Base-by-base conservation (phyloP, 1,140 invertebrate species). In the Ostrea edulis region DNA sequence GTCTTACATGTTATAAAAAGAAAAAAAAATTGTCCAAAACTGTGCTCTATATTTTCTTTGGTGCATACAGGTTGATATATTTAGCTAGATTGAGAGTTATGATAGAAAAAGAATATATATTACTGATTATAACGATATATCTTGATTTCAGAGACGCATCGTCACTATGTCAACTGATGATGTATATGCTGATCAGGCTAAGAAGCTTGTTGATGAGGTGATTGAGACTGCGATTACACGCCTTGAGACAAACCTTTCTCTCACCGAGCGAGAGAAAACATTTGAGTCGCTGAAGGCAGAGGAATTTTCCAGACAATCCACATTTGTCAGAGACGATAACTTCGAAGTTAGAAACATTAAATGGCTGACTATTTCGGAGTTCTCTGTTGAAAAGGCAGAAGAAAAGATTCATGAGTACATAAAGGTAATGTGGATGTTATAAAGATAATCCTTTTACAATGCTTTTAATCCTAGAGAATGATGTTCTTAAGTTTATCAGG, bases 351-450 rank as follows among this genome's bases (percentile, higher is more conserved):
- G 93, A 90, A 93, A 95, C 87, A 95, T 95, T 68, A 91, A 93
- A 82, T 95, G 94, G 94, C 82, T 94, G 12, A 92, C 89, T 9
- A 95, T 94, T 55, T 92, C 90, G 25, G 93, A 95, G 77, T 95
- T 94, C 90, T 90, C 90, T 51, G 84, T 89, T 58, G 90, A 94
- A 85, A 90, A 88, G 53, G 94, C 91, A 81, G 91, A 94, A 91
- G 84, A 93, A 62, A 95, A 94, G 89, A 94, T 95, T 52, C 85
- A 94, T 89, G 94, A 95, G 85, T 95, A 93, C 90, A 94, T 95
- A 51, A 92, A 93, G 92, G 94, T 94, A 85, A 25, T 65, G 85
- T 62, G 20, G 68, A 8, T 44, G 5, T 5, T 2, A 5, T 44
- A 44, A 44, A 44, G 35, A 5, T 5, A 44, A 44, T 44, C 35